Base-by-base conservation (phyloP, 23 tunicate genomes). In the Trididemnum nubilum region DNA sequence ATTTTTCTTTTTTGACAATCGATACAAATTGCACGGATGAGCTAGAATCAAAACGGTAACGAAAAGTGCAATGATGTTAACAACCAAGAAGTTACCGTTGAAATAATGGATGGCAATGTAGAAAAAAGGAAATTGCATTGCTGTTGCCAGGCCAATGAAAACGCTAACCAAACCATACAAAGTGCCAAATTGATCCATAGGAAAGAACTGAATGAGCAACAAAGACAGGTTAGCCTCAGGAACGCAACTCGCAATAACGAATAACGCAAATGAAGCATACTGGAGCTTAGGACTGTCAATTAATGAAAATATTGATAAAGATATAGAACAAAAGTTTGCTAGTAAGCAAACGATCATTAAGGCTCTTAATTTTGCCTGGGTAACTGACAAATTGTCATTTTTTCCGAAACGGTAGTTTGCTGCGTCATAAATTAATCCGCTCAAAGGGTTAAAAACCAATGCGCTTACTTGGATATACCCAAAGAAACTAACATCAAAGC, bases 21-120 rank as follows among this genome's bases (percentile, higher is more conserved):
- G 54, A 44, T 31, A 67, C 22, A 67, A 67, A 33, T 67, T 33
- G 22, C 7, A 12, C 25, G 74, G 74, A 33, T 67, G 37, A n/a
- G 38, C 18, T 9, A 67, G 5, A 4, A 38, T 67, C 33, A 33
- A 4, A 33, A 32, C 18, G 7, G 38, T 4, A 31, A 67, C 31
- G 7, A 67, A 12, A 4, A 33, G 25, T 7, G 25, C 18, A 31
- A 67, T 5, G 38, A 67, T 67, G 33, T 67, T 33, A 33, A 67
- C 38, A 67, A 67, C 18, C 22, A 67, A 33, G n/a, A 67, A 67
- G 33, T 67, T 67, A 4, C 74, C 25, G n/a, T 67, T 9, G 4
- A 67, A 67, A 67, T 67, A 67, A 33, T 33, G 74, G 4, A 67
- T 33, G 7, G 38, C 74, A 12, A 33, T n/a, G 38, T 31, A 67